These are phyloP conservation scores for Cassiopea andromeda DNA, from an alignment of 30 jellyfish, hydroid and myxozoan species.

Conservation along the genomic window DNA sequence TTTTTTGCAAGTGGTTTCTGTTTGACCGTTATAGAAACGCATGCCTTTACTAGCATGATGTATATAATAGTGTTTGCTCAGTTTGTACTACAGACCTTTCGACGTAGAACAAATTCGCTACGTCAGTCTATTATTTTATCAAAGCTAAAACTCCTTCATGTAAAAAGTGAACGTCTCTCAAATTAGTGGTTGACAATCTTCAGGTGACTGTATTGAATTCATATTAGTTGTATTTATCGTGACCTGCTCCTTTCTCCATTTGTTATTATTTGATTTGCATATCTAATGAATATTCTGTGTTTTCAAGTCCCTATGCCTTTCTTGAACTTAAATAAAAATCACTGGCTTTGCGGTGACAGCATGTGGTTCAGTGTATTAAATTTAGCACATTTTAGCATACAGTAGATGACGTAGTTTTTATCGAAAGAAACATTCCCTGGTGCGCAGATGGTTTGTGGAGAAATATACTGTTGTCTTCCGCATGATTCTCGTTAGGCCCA, in stretches of 20 bases:
- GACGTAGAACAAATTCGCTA: background rate
- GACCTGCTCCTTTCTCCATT: background rate
- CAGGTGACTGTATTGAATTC: conserved; percentile 10
- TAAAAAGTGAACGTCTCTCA: background rate
- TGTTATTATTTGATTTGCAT: background rate
- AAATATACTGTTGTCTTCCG: background rate
- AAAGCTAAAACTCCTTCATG: background rate
- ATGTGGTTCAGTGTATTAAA: background rate
- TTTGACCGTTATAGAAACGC: no score
- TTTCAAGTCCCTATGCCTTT: background rate
- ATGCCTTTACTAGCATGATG: no score
- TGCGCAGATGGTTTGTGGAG: background rate
- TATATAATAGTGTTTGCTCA: background rate
- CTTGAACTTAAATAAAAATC: background rate
- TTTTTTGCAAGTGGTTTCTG: no score
- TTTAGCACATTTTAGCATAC: background rate
- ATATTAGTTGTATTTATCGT: background rate
- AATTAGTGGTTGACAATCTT: background rate
- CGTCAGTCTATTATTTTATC: background rate
- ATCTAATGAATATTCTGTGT: background rate
- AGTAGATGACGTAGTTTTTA: background rate
- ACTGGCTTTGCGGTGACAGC: background rate
- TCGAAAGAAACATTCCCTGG: background rate
- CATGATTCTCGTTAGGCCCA: background rate
- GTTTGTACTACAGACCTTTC: background rate